phyloP scores from a whole-genome alignment of 2,888 invertebrate genomes.

The Heliothis peltigera region DNA sequence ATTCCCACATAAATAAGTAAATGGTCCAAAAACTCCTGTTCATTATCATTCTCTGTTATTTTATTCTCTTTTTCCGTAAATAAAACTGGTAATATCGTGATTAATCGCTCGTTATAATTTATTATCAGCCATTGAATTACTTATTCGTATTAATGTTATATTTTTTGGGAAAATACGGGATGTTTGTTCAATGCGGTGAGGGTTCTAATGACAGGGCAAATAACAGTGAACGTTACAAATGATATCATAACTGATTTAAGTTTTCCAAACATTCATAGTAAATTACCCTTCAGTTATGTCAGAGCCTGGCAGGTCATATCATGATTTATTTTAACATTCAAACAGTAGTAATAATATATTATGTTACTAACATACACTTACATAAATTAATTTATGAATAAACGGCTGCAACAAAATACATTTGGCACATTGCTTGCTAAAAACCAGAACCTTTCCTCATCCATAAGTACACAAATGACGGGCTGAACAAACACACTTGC shows the following conservation, averaged over 20 bases:
- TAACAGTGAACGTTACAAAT: conserved; percentile 2
- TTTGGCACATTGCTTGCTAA: no score
- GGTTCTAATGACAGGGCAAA: conserved; percentile 18
- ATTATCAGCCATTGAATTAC: conserved; percentile 52
- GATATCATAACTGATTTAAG: not conserved
- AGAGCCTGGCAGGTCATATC: not conserved
- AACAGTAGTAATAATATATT: no score
- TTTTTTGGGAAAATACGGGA: conserved; percentile 17
- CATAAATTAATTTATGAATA: no score
- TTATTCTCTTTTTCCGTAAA: conserved; percentile 60
- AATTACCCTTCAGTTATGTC: not conserved
- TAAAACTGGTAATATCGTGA: conserved; percentile 62
- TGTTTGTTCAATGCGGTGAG: conserved; percentile 15
- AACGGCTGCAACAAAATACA: no score
- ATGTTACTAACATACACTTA: no score
- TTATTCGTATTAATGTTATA: conserved; percentile 43
- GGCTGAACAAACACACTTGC: conserved; percentile 18
- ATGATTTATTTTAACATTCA: not conserved
- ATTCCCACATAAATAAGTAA: conserved; percentile 61
- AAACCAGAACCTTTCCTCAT: not conserved
- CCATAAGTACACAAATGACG: conserved; percentile 12
- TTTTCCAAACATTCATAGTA: no score
- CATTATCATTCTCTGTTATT: conserved; percentile 60
- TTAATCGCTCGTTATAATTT: conserved; percentile 65
- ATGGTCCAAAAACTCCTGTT: conserved; percentile 63